Evolutionary conservation across 2,113 vertebrate genomes (phyloP).

Genomic region (Mormoops blainvillei): DNA sequence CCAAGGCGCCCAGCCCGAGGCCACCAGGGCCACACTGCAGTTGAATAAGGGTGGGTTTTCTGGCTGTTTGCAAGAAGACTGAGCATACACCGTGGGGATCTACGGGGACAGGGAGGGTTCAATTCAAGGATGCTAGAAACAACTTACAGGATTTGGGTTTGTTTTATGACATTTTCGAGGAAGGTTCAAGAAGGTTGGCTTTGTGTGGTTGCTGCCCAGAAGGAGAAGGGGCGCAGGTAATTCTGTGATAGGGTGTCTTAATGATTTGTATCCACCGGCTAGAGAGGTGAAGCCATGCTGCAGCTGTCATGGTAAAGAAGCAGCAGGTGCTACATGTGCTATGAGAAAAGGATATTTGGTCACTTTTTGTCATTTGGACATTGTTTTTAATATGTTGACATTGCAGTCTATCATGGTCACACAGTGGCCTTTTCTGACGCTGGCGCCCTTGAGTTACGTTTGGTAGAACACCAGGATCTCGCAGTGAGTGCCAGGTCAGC

Average conservation of each 20-base stretch:
- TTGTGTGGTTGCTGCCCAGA: background rate
- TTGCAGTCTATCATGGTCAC: background rate
- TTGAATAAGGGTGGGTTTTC: background rate
- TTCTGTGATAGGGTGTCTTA: background rate
- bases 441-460: background rate
- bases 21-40: background rate
- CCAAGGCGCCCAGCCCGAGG: background rate
- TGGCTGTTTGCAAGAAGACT: background rate
- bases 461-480: too few relatives aligned
- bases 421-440: background rate
- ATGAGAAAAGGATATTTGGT: background rate
- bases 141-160: background rate
- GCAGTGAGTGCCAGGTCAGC: background rate
- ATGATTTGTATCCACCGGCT: background rate
- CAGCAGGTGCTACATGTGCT: background rate
- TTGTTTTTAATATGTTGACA: background rate
- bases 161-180: background rate
- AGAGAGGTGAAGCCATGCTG: background rate
- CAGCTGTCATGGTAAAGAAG: background rate
- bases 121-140: background rate
- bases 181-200: background rate
- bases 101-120: rapidly evolving
- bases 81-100: rapidly evolving
- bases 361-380: background rate
- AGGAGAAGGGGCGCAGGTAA: too few relatives aligned